Base-by-base conservation (phyloP, 2,888 invertebrate genomes). In the Ditula angustiorana region DNA sequence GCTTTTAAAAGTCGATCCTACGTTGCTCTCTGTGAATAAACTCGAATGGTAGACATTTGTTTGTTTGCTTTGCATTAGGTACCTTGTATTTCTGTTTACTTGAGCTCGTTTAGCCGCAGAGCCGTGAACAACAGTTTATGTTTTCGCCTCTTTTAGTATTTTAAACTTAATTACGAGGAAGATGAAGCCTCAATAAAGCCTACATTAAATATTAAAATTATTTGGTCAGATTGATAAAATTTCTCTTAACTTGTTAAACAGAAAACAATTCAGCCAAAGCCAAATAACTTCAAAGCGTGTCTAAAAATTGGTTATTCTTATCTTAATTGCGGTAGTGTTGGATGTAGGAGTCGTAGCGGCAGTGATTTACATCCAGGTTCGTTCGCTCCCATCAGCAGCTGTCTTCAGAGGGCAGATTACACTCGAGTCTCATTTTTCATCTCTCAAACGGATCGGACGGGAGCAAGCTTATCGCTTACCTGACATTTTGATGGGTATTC, bases 401-500 rank as follows among this genome's bases (percentile, higher is more conserved):
- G 28, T 37, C 62, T 30, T 55, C 37, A n/a, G 52, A n/a, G 23
- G 55, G 56, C 62, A 30, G 33, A 47, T 58, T 66, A 52, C 49
- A 56, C 23, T 41, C 44, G 50, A 53, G 21, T 33, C 19, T 33
- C 61, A 62, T 68, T 24, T 71, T 71, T 76, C 71, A 78, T 70
- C 68, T 73, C 70, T 69, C 52, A 68, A 71, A 78, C 78, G 75
- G 78, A 81, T 80, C 78, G 77, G 21, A 10, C 53, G 50, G 26
- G 21, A 61, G 30, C 56, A 30, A 52, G 73, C 72, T 78, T 80
- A 81, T 79, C 76, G 74, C 44, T n/a, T 28, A 64, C 67, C 69
- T 75, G 78, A 77, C 78, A 63, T 70, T 79, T 76, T 79, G 77
- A 80, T 80, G 73, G 76, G 74, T 73, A 69, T 78, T 72, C 75